phyloP scores from a whole-genome alignment of 2,797 vertebrate genomes.

The Galagoides demidoff region DNA sequence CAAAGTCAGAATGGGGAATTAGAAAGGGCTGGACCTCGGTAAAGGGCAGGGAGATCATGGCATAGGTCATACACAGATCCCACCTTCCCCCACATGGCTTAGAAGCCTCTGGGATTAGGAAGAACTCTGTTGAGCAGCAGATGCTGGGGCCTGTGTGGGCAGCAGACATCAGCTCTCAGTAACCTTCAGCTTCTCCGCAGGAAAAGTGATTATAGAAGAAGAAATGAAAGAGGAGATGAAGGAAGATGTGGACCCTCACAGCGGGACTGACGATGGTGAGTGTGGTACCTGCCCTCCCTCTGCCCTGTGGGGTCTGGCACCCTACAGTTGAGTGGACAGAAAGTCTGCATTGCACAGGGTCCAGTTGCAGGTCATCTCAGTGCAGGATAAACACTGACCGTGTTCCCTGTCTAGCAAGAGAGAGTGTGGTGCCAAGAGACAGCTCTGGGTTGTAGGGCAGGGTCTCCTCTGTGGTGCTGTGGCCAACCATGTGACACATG shows the following conservation, averaged over 20 bases:
- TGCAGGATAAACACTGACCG: neutral
- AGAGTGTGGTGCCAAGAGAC: neutral
- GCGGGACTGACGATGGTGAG: conserved; percentile 94
- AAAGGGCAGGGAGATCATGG: neutral
- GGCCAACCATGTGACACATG: neutral
- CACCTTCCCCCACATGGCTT: neutral
- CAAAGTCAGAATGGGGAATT: neutral
- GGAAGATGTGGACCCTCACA: conserved; percentile 94
- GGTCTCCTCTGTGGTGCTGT: neutral
- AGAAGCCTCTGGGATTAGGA: neutral
- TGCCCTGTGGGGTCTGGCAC: neutral
- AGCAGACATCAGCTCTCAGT: conserved; percentile 33
- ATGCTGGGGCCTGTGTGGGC: conserved; percentile 26
- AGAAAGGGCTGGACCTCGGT: neutral
- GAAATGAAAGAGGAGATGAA: conserved; percentile 95
- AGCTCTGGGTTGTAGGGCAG: accelerated
- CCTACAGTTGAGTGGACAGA: neutral
- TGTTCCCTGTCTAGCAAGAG: neutral
- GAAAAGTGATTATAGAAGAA: conserved; percentile 94
- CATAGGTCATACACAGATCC: neutral
- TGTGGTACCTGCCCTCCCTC: neutral
- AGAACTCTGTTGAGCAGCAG: neutral
- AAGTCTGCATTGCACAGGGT: too few relatives aligned
- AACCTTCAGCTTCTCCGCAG: conserved; percentile 82
- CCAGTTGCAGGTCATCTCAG: neutral